Conservation (phyloP, 2,797 vertebrate species). For the Centropyge bicolor region DNA sequence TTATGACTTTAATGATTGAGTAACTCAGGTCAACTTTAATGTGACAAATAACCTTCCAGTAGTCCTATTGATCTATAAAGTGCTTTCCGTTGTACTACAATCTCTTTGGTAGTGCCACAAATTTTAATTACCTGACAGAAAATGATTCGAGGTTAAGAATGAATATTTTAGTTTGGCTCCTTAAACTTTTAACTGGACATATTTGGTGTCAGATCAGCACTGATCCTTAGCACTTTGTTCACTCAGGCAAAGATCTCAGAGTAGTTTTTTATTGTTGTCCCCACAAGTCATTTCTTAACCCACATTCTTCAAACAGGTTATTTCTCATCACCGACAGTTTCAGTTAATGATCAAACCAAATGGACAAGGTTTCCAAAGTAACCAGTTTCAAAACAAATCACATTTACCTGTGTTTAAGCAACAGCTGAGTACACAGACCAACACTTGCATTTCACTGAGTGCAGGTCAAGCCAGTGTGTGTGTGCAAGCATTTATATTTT, state of each 20-base stretch:
- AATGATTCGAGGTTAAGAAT: not conserved
- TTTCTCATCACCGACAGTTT: slow-evolving; percentile 60
- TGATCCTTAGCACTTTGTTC: not conserved
- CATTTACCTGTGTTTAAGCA: slow-evolving; percentile 49
- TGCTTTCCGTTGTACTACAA: not conserved
- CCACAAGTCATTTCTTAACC: slow-evolving; percentile 11
- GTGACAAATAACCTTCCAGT: not conserved
- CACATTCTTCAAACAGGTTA: slow-evolving; percentile 47
- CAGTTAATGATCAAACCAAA: slow-evolving; percentile 83
- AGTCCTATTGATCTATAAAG: not conserved
- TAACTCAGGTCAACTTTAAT: not conserved
- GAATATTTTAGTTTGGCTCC: not conserved
- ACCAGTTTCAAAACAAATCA: slow-evolving; percentile 70
- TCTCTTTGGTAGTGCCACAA: not conserved
- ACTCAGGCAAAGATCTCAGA: slow-evolving; percentile 1
- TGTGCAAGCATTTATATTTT: slow-evolving; percentile 12
- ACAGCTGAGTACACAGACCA: slow-evolving; percentile 19
- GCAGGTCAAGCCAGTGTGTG: slow-evolving; percentile 20
- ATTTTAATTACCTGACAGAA: not conserved
- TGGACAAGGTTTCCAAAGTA: slow-evolving; percentile 70
- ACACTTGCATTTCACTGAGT: slow-evolving; percentile 27
- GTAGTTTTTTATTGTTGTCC: slow-evolving; percentile 4
- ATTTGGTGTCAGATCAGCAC: not conserved
- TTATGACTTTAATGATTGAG: not conserved
- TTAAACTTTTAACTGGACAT: not conserved